Evolutionary conservation across 2,113 vertebrate species (phyloP).

Genomic region (Andinoacara biseriatus): DNA sequence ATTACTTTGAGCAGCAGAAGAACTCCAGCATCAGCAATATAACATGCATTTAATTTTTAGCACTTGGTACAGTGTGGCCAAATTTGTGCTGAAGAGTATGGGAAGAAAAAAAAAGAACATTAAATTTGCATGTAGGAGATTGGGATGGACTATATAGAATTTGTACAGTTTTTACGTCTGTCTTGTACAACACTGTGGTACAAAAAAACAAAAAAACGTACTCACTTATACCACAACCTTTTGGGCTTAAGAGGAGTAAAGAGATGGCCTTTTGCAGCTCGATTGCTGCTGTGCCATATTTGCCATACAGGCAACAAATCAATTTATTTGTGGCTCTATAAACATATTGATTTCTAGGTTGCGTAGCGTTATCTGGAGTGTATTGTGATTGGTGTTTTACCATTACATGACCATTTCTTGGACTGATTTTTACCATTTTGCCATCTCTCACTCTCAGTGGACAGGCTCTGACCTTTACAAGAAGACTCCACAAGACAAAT

Average conservation of each 20-base stretch:
- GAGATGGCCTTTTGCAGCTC: not conserved
- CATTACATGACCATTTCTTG: constrained; percentile 22
- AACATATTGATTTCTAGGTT: constrained; percentile 32
- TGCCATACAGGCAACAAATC: constrained; percentile 6
- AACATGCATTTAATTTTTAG: constrained; percentile 29
- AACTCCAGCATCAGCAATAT: constrained; percentile 32
- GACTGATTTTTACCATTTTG: not conserved
- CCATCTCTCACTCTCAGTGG: not conserved
- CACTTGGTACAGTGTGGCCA: not conserved
- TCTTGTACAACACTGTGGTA: not conserved
- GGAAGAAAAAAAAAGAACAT: not conserved
- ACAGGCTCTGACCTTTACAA: not conserved
- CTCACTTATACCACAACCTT: not conserved
- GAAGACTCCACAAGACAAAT: constrained; percentile 18
- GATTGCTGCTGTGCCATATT: not conserved
- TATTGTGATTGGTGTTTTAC: not conserved
- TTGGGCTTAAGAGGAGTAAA: not conserved
- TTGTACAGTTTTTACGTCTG: too few species aligned
- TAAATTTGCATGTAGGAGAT: not conserved
- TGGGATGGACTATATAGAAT: not conserved
- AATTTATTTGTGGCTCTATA: constrained; percentile 34
- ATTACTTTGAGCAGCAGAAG: constrained; percentile 14
- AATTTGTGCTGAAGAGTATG: not conserved
- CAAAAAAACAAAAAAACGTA: not conserved
- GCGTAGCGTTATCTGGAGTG: constrained; percentile 14